These are phyloP conservation scores for Andrena marginata DNA, from an alignment of 2,888 invertebrate genomes.

Conservation along the genomic window DNA sequence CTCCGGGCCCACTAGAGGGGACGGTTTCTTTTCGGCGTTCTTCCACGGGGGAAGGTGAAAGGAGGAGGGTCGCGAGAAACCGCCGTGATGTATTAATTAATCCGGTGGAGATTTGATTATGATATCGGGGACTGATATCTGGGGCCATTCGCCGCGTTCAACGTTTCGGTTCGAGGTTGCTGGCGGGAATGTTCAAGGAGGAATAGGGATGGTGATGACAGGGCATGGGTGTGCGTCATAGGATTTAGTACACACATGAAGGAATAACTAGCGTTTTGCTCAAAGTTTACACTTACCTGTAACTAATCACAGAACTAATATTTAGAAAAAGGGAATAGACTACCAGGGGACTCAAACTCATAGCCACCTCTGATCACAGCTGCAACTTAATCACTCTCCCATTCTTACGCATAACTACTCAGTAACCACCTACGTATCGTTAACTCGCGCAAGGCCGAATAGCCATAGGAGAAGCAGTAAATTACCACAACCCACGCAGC, in stretches of 20 bases:
- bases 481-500: not conserved
- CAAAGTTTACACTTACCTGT: too few relatives aligned
- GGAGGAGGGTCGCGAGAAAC: conserved; percentile 22
- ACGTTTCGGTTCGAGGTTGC: not conserved
- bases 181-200: not conserved
- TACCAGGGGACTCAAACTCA: too few relatives aligned
- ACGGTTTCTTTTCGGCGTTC: conserved; percentile 3
- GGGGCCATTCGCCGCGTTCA: not conserved
- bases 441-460: conserved; percentile 3
- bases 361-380: too few relatives aligned
- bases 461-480: not conserved
- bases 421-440: too few relatives aligned
- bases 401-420: too few relatives aligned
- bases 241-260: too few relatives aligned
- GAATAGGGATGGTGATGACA: too few relatives aligned
- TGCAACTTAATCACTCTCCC: too few relatives aligned
- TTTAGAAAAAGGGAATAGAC: too few relatives aligned
- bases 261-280: too few relatives aligned
- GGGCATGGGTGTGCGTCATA: too few relatives aligned
- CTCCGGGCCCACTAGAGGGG: conserved; percentile 47
- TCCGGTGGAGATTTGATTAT: conserved; percentile 39
- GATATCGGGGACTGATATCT: conserved; percentile 13
- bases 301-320: too few relatives aligned
- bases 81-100: conserved; percentile 51
- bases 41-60: not conserved